A percentile compares a stretch with the other conserved stretches of the same genome.
These are phyloP conservation scores for Sphenopsis melanotis DNA, from an alignment of 2,797 vertebrate species.

Conservation along the genomic window DNA sequence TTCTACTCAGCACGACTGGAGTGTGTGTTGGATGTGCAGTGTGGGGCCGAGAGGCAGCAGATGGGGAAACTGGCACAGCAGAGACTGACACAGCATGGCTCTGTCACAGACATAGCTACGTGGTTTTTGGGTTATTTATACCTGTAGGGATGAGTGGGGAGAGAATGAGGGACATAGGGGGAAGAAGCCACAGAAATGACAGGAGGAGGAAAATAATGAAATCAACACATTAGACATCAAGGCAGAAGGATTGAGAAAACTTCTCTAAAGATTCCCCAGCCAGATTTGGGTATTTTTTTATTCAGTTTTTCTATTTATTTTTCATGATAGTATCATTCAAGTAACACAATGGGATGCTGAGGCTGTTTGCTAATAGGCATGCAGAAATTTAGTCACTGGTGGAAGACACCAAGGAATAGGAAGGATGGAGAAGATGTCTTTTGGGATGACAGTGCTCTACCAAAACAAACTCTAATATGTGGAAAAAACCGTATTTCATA, in stretches of 20 bases:
- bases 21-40: not conserved
- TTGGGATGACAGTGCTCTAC: not conserved
- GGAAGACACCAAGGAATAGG: not conserved
- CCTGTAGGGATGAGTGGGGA: not conserved
- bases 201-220: not conserved
- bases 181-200: not conserved
- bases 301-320: not conserved
- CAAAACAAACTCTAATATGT: not conserved
- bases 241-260: not conserved
- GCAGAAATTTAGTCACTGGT: not conserved
- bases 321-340: rapidly evolving
- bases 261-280: not conserved
- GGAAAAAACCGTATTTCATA: not conserved
- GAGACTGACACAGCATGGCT: not conserved
- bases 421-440: not conserved
- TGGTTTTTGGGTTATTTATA: not conserved
- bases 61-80: not conserved
- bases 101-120: not conserved
- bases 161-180: not conserved
- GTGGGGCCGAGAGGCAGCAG: not conserved
- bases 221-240: not conserved
- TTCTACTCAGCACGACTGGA: not conserved
- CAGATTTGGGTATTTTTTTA: too few relatives aligned
- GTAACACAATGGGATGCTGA: not conserved
- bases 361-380: not conserved